Evolutionary conservation across 2,113 vertebrate genomes (phyloP).

Genomic region (Myiopsitta monachus): DNA sequence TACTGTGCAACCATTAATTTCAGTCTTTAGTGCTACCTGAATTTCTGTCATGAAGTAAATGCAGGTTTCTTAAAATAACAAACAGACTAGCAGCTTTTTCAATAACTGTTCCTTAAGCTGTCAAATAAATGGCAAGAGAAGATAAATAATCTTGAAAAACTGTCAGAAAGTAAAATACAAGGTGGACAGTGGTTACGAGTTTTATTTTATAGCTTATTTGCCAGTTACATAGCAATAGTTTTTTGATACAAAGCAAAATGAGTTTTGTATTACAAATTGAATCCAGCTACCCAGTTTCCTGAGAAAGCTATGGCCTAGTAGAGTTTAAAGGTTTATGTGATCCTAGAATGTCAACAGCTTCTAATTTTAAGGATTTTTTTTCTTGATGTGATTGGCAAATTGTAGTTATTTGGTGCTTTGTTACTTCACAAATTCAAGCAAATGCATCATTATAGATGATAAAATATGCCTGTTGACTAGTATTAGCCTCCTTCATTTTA

Average conservation of each 20-base stretch:
- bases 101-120: neutral
- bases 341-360: neutral
- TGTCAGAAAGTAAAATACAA: neutral
- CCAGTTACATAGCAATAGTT: neutral
- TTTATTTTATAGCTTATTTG: conserved; percentile 36
- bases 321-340: neutral
- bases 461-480: neutral
- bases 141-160: conserved; percentile 27
- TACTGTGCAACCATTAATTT: neutral
- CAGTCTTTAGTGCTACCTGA: neutral
- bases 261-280: neutral
- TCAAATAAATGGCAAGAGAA: neutral
- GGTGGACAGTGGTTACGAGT: neutral
- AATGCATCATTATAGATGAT: neutral
- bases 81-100: neutral
- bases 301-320: neutral
- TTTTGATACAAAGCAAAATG: neutral
- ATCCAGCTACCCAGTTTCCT: neutral
- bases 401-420: neutral
- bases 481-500: neutral
- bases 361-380: neutral
- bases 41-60: neutral
- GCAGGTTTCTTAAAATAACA: neutral
- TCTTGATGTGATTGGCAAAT: neutral
- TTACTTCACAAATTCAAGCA: neutral